Percentiles rank a stretch among this genome's conserved stretches.
These are phyloP conservation scores for Balanococcus diminutus DNA, from an alignment of 2,888 invertebrate species.

Conservation along the genomic window DNA sequence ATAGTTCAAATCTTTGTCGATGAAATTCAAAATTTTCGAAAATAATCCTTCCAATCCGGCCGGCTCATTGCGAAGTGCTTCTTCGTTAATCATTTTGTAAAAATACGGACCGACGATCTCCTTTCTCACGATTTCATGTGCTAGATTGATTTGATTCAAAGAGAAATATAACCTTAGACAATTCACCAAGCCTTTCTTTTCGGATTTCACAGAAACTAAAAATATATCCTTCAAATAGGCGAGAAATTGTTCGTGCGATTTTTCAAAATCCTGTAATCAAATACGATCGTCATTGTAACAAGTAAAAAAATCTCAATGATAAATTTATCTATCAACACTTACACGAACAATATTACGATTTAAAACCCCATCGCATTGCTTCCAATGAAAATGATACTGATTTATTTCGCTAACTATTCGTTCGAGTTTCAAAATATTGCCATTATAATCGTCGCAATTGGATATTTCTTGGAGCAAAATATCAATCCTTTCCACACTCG, in stretches of 20 bases:
- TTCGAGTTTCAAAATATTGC: constrained; percentile 26
- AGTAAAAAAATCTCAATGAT: background rate
- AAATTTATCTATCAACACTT: background rate
- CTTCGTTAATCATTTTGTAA: constrained; percentile 74
- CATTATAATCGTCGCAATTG: background rate
- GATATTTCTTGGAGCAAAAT: background rate
- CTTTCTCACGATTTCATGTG: constrained; percentile 70
- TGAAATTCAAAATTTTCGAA: constrained; percentile 71
- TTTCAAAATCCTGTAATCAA: constrained; percentile 60
- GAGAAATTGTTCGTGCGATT: constrained; percentile 63
- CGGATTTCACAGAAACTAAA: constrained; percentile 63
- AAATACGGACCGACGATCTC: constrained; percentile 73
- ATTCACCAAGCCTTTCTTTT: constrained; percentile 63
- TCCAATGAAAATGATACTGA: constrained; percentile 46
- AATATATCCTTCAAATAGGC: constrained; percentile 65
- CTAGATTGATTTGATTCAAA: constrained; percentile 72
- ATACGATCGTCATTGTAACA: background rate
- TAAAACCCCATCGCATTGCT: constrained; percentile 13
- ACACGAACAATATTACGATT: constrained; percentile 7
- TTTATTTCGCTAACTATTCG: constrained; percentile 43
- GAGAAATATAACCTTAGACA: constrained; percentile 69
- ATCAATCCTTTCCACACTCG: constrained; percentile 20
- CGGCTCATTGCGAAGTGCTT: constrained; percentile 68
- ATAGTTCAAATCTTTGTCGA: constrained; percentile 71
- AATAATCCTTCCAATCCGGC: constrained; percentile 76